Conservation (phyloP, 2,797 vertebrate genomes). For the Coendou prehensilis region DNA sequence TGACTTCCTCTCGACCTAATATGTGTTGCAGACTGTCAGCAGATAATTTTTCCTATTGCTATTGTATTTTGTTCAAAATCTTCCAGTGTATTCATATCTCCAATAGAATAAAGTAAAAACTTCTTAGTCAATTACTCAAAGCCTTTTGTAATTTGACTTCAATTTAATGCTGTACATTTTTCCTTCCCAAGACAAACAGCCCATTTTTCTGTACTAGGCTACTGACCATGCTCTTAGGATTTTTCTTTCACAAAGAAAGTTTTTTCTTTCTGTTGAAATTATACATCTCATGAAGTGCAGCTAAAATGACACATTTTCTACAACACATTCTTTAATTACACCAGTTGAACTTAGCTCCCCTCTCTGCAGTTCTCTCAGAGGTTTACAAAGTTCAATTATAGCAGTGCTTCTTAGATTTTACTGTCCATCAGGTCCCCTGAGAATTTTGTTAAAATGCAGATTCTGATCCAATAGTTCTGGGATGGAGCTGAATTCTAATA, state of each 20-base stretch:
- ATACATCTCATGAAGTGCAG: background rate
- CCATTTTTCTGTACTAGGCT: background rate
- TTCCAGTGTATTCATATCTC: background rate
- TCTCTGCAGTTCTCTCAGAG: background rate
- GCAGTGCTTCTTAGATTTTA: background rate
- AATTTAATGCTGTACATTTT: slow-evolving; percentile 33
- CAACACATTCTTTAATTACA: background rate
- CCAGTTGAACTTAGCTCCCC: background rate
- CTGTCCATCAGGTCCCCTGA: background rate
- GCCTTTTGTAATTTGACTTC: slow-evolving; percentile 20
- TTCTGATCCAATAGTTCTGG: background rate
- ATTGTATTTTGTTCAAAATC: background rate
- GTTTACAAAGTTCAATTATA: background rate
- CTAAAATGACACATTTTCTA: background rate
- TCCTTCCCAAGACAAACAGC: background rate
- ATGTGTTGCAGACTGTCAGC: background rate
- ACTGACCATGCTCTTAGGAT: background rate
- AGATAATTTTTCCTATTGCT: background rate
- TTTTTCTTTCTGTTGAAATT: slow-evolving; percentile 12
- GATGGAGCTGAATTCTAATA: background rate
- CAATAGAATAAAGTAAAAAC: slow-evolving; percentile 28
- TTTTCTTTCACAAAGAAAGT: background rate
- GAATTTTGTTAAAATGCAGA: background rate
- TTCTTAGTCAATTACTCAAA: background rate
- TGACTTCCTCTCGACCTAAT: background rate